Conservation (phyloP, 1,140 invertebrate genomes). For the Aphidius ervi region DNA sequence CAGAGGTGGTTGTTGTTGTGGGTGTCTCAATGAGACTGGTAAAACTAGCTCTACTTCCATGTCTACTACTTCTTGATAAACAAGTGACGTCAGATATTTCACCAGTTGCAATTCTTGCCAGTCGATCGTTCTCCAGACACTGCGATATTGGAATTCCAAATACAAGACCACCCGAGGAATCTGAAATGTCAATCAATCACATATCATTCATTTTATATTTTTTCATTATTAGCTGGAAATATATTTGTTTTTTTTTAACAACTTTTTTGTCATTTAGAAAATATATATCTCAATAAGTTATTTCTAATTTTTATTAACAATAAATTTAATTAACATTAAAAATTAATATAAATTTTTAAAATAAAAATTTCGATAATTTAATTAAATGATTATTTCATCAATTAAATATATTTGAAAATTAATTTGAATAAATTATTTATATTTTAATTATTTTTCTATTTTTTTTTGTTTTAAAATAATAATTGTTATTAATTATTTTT, state of each 20-base stretch:
- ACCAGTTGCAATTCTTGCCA: constrained; percentile 49
- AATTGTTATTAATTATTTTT: too few relatives aligned
- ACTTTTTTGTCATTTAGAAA: neutral
- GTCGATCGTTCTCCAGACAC: constrained; percentile 74
- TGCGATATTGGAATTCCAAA: constrained; percentile 79
- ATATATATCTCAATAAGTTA: too few relatives aligned
- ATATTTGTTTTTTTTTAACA: neutral
- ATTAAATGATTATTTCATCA: too few relatives aligned
- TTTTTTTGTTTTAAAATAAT: neutral
- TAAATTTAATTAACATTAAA: too few relatives aligned
- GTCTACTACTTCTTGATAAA: constrained; percentile 43
- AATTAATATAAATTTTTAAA: too few relatives aligned
- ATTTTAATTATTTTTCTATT: neutral
- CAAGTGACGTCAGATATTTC: constrained; percentile 41
- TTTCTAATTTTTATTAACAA: too few relatives aligned
- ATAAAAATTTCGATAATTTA: too few relatives aligned
- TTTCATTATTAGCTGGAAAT: constrained; percentile 12
- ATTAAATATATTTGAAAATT: too few relatives aligned
- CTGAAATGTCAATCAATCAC: constrained; percentile 34
- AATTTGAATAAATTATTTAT: too few relatives aligned
- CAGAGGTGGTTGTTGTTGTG: constrained; percentile 26
- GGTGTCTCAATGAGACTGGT: constrained; percentile 62
- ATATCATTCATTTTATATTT: constrained; percentile 1
- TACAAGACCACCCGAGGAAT: constrained; percentile 60
- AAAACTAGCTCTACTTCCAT: constrained; percentile 67